Conservation (phyloP, 2,888 invertebrate genomes). For the Ormyrus labotus region DNA sequence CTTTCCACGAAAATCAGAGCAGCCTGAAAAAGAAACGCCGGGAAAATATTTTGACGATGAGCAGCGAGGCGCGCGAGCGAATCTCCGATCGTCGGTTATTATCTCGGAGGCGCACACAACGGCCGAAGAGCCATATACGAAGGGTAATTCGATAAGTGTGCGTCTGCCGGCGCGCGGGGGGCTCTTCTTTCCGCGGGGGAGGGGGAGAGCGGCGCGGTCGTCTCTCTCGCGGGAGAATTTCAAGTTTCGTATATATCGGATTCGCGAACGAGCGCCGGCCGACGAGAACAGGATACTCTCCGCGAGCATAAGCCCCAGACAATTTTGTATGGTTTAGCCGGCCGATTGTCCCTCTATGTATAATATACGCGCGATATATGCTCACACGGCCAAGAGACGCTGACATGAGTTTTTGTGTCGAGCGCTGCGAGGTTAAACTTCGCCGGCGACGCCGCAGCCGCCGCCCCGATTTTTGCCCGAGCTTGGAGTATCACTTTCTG, state of each 20-base stretch:
- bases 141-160: no score
- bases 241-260: constrained; percentile 44
- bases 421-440: neutral
- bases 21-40: neutral
- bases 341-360: neutral
- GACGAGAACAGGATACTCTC: constrained; percentile 57
- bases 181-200: no score
- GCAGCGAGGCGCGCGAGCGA: neutral
- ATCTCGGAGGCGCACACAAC: no score
- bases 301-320: constrained; percentile 39
- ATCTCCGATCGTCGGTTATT: no score
- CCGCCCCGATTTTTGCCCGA: neutral
- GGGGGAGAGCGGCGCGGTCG: no score
- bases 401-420: constrained; percentile 33
- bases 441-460: neutral
- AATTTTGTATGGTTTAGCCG: constrained; percentile 45
- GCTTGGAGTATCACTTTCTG: neutral
- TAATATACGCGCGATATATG: neutral
- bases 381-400: neutral
- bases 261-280: constrained; percentile 42
- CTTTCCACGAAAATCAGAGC: no score
- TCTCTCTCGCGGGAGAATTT: constrained; percentile 15
- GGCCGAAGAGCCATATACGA: no score
- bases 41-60: constrained; percentile 2
- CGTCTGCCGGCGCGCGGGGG: no score